Evolutionary conservation across 2,888 invertebrate species (phyloP), one percentile per base, ranked within the genome.

Genomic region (Archips xylosteana): DNA sequence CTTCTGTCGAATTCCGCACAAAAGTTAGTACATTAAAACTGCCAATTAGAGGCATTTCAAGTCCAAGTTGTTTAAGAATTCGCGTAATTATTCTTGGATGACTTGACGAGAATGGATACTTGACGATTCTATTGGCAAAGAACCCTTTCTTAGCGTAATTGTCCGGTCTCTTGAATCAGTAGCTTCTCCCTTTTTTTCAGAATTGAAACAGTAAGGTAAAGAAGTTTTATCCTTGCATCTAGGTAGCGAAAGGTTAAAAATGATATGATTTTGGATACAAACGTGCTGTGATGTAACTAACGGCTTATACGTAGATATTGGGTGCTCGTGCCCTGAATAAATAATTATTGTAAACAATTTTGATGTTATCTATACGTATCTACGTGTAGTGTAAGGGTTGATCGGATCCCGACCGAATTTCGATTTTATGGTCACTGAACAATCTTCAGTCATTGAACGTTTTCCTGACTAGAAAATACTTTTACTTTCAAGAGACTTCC

Each of bases 1-100:
- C 92, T 92, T 92, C 89, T 85, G 88, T 85, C 86, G 89, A 90
- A 90, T 91, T 92, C 90, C 87, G 89, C 87, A 92, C 90, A 91
- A 91, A 94, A 93, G 92, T 93, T 93, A 91, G 92, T 92, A 91
- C 90, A 93, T 93, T 94, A 92, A 93, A 93, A 92, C 92, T 94
- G 92, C 92, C 93, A 93, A 93, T 93, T 93, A 94, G 89, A 86
- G 86, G 89, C 89, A 92, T 92, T 93, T 92, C 89, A 92, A 92
- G 91, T 92, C 90, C 88, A 89, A 92, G 90, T 92, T 92, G 92
- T 91, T 92, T 91, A 90, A 91, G 91, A 92, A 92, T 92, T 92
- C 88, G 83, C 87, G 87, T 92, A 92, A 92, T 92, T 92, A 92
- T 89, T 89, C 89, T 90, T 90, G 88, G 88, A 88, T 90, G 91